These are phyloP conservation scores for Meganola albula DNA, from an alignment of 2,888 invertebrate species.

Conservation along the genomic window DNA sequence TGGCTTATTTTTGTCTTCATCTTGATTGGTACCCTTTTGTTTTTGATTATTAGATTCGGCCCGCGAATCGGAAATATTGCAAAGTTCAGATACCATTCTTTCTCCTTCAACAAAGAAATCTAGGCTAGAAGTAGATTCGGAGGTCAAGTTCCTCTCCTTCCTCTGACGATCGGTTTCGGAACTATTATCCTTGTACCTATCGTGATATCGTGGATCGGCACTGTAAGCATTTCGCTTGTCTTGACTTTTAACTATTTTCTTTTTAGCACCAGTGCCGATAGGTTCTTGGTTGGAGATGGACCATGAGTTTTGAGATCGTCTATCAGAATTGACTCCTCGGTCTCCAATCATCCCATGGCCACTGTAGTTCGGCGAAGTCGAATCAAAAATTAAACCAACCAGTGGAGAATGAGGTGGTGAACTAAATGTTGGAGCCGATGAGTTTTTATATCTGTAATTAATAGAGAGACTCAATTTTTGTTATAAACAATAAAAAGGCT, in stretches of 20 bases:
- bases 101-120: constrained; percentile 79
- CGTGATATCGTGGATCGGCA: constrained; percentile 56
- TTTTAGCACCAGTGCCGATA: constrained; percentile 70
- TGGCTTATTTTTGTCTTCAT: constrained; percentile 59
- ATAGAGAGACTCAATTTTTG: constrained; percentile 22
- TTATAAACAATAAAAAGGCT: constrained; percentile 5
- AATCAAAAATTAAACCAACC: constrained; percentile 64
- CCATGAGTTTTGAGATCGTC: constrained; percentile 61
- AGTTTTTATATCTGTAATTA: constrained; percentile 61
- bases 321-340: constrained; percentile 46
- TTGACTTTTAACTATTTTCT: constrained; percentile 68
- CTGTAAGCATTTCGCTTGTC: constrained; percentile 59
- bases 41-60: constrained; percentile 49
- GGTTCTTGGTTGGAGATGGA: constrained; percentile 62
- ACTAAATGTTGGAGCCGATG: constrained; percentile 63
- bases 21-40: constrained; percentile 43
- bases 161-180: constrained; percentile 54
- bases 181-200: constrained; percentile 53
- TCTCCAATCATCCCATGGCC: constrained; percentile 54
- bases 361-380: constrained; percentile 59
- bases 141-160: constrained; percentile 55
- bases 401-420: constrained; percentile 70
- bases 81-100: constrained; percentile 79
- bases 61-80: constrained; percentile 67
- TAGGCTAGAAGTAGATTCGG: constrained; percentile 76